A percentile compares a stretch with the other conserved stretches of the same genome.
Evolutionary conservation across 2,888 invertebrate species (phyloP).

Genomic region (Harpalus rufipes): DNA sequence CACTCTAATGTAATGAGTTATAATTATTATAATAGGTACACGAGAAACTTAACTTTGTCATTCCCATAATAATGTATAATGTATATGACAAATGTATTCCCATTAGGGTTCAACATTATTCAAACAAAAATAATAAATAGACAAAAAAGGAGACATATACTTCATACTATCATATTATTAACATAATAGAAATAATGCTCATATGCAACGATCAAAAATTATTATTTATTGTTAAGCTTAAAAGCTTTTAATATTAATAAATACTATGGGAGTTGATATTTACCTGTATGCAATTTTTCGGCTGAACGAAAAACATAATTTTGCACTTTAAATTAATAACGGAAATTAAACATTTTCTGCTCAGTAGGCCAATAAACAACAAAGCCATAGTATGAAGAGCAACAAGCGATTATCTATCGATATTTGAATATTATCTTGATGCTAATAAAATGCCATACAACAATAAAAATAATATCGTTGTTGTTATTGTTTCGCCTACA

Average conservation of each 20-base stretch:
- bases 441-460: not conserved
- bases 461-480: conserved; percentile 3
- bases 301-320: not conserved
- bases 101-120: no score
- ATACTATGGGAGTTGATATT: not conserved
- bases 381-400: not conserved
- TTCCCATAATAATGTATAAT: not conserved
- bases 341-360: conserved; percentile 6
- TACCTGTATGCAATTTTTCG: not conserved
- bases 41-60: not conserved
- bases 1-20: not conserved
- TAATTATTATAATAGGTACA: conserved; percentile 9
- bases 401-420: not conserved
- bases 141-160: no score
- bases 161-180: no score
- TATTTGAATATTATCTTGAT: not conserved
- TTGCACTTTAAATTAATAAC: conserved; percentile 1
- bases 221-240: not conserved
- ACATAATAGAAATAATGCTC: no score
- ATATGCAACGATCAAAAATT: no score
- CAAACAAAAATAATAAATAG: no score
- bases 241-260: not conserved
- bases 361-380: not conserved
- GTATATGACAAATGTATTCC: no score
- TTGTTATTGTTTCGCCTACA: no score